These are phyloP conservation scores for Odontesthes bonariensis DNA, from an alignment of 2,113 vertebrate genomes.

Conservation along the genomic window DNA sequence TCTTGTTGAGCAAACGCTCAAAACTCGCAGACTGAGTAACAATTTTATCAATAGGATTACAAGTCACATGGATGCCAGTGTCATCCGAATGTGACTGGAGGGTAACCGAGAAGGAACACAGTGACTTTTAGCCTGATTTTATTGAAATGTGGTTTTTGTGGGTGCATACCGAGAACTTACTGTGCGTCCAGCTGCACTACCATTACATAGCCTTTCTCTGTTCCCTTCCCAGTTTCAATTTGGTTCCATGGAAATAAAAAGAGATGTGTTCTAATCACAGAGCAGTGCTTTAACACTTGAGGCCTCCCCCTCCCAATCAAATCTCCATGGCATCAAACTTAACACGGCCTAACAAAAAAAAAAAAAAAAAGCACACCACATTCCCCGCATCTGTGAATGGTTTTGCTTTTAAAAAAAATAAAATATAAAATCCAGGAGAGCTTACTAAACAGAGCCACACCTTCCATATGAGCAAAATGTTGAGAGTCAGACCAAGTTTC, in stretches of 20 bases:
- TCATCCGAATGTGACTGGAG: conserved; percentile 33
- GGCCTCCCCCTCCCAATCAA: conserved; percentile 32
- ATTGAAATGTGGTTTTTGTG: conserved; percentile 50
- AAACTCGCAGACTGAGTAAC: conserved; percentile 10
- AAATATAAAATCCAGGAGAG: conserved; percentile 30
- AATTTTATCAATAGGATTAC: conserved; percentile 23
- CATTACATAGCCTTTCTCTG: conserved; percentile 34
- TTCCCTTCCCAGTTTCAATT: conserved; percentile 20
- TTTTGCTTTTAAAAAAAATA: conserved; percentile 23
- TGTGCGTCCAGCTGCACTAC: conserved; percentile 23
- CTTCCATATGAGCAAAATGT: conserved; percentile 59
- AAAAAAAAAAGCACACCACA: conserved; percentile 49
- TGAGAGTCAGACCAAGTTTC: conserved; percentile 49
- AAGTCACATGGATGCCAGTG: conserved; percentile 34
- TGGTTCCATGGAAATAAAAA: conserved; percentile 31
- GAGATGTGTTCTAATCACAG: conserved; percentile 45
- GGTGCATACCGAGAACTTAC: conserved; percentile 25
- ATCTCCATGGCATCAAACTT: conserved; percentile 62
- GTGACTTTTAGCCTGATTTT: conserved; percentile 37
- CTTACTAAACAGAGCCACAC: conserved; percentile 59
- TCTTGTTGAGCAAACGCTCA: conserved; percentile 9
- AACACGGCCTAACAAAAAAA: conserved; percentile 17
- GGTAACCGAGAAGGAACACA: conserved; percentile 25
- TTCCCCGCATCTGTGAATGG: conserved; percentile 62
- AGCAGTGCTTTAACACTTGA: conserved; percentile 38